These are phyloP conservation scores for Corythoichthys haematopterus DNA, from an alignment of 2,113 vertebrate genomes.

Conservation along the genomic window DNA sequence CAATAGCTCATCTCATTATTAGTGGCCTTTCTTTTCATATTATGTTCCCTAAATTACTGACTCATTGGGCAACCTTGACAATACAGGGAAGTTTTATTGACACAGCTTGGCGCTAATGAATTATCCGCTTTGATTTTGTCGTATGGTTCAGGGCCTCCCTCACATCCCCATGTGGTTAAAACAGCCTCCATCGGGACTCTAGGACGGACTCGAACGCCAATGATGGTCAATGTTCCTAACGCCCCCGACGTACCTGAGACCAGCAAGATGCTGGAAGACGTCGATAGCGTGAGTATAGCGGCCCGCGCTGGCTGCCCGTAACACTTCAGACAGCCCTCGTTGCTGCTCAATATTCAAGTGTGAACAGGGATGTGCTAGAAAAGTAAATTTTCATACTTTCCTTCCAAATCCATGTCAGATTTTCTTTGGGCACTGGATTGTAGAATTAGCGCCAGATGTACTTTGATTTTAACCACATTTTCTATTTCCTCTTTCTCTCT, in stretches of 20 bases:
- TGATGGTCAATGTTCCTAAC: constrained; percentile 89
- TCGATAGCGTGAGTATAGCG: constrained; percentile 84
- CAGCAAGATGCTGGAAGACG: constrained; percentile 90
- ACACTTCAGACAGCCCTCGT: constrained; percentile 1
- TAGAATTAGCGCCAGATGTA: constrained; percentile 23
- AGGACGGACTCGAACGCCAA: constrained; percentile 86
- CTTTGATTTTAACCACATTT: constrained; percentile 57
- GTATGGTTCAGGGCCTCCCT: constrained; percentile 68
- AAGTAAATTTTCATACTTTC: constrained; percentile 24
- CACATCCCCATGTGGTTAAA: constrained; percentile 85
- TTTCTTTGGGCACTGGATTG: constrained; percentile 44
- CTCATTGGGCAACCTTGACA: not conserved
- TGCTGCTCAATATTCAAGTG: not conserved
- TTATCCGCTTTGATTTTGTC: not conserved
- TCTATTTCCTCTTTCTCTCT: constrained; percentile 63
- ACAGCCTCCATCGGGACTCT: constrained; percentile 93
- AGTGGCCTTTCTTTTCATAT: no score
- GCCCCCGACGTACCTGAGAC: constrained; percentile 89
- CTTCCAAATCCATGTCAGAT: constrained; percentile 41
- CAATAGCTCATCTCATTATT: not conserved
- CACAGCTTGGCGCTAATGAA: constrained; percentile 6
- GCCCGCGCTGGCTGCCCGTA: constrained; percentile 13
- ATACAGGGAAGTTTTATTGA: not conserved
- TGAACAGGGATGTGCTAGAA: not conserved
- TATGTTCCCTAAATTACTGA: not conserved